A percentile compares a stretch with the other conserved stretches of the same genome.
These are phyloP conservation scores for Nomada flava DNA, from an alignment of 2,888 invertebrate species.

Conservation along the genomic window DNA sequence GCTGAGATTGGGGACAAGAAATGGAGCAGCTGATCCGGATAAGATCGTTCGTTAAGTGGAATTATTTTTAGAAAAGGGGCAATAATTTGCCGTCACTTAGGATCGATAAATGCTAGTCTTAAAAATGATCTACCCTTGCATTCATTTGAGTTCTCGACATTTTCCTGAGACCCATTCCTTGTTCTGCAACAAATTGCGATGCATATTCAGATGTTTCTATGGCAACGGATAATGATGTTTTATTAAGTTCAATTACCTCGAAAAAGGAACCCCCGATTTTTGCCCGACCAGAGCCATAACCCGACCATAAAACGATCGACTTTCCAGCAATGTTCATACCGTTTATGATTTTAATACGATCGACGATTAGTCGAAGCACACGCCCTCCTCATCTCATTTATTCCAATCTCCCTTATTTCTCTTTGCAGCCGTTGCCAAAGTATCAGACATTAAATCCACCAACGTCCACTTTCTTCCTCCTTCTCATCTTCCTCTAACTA, in stretches of 20 bases:
- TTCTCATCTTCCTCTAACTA: conserved; percentile 44
- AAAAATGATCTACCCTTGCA: too few relatives aligned
- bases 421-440: conserved; percentile 61
- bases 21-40: background rate
- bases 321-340: conserved; percentile 1
- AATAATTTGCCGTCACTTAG: background rate
- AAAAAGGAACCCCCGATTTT: too few relatives aligned
- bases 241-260: too few relatives aligned
- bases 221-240: too few relatives aligned
- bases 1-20: background rate
- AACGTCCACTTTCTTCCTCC: conserved; percentile 42
- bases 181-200: too few relatives aligned
- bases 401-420: conserved; percentile 41
- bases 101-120: too few relatives aligned
- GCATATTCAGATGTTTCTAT: too few relatives aligned
- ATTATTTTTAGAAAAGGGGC: background rate
- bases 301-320: conserved; percentile 1
- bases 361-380: conserved; percentile 49
- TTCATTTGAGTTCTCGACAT: too few relatives aligned
- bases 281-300: background rate
- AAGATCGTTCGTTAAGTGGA: background rate
- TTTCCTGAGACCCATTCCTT: too few relatives aligned
- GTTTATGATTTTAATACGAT: conserved; percentile 45
- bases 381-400: conserved; percentile 58
- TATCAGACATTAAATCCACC: conserved; percentile 62